Base-by-base conservation (phyloP, 2,113 vertebrate genomes). In the Oreamnos americanus region DNA sequence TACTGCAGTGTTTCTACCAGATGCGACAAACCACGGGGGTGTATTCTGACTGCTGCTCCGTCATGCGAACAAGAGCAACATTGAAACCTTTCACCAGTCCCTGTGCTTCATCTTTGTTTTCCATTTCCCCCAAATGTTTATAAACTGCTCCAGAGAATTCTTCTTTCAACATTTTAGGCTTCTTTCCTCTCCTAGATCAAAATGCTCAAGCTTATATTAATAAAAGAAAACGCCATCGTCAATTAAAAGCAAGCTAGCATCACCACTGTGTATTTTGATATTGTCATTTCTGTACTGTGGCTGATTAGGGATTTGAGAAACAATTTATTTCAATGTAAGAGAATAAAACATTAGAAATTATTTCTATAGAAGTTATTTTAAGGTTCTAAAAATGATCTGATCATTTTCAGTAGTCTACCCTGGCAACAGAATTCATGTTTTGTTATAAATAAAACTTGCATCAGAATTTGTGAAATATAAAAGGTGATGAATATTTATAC, bases 11-110 rank as follows among this genome's bases (percentile, higher is more conserved):
- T 93, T 96, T 98, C 94, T 95, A 97, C 87, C 95, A 98, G 96
- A 98, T 97, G 97, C n/a, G 43, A 62, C 83, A 98, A 98, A 98
- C 88, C 98, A 96, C 74, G 87, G 85, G 36, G 25, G 94, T 97
- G 95, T 96, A 96, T 62, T 82, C 78, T 97, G 97, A 98, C 90
- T 95, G 97, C 58, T 78, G 90, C 87, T 94, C 60, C 86, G 90
- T 92, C 83, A 97, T 49, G 64, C 30, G 96, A 96, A 53, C 82
- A 95, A 67, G 36, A 97, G 13, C 92, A 98, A 96, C 8, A 74
- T 28, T 60, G 67, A 92, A 94, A 33, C 12, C 25, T 49, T 86
- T 90, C 60, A 95, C 74, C 62, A 90, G 47, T 87, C 98, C 78
- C 55, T 17, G 58, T 17, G 86, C 15, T 87, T 95, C 47, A 57